These are phyloP conservation scores for Choloepus didactylus DNA, from an alignment of 2,797 vertebrate genomes.

Conservation along the genomic window DNA sequence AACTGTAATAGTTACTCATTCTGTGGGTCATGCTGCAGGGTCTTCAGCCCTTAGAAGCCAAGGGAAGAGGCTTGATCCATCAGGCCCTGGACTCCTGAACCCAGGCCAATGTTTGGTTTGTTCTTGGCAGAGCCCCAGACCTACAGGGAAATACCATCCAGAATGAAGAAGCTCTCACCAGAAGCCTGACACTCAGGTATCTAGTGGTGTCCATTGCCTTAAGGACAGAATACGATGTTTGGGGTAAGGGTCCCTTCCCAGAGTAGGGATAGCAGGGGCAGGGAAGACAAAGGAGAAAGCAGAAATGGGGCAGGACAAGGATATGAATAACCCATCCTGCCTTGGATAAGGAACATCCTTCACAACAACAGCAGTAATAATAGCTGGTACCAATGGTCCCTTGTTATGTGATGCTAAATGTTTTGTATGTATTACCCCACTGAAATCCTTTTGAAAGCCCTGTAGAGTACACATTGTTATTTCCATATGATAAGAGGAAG, in stretches of 20 bases:
- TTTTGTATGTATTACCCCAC: neutral
- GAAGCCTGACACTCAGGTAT: conserved; percentile 83
- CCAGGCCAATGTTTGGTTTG: conserved; percentile 41
- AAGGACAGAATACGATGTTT: neutral
- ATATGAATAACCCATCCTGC: too few species aligned
- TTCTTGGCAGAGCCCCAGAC: conserved; percentile 78
- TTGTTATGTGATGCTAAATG: neutral
- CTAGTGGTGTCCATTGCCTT: neutral
- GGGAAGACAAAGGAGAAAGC: neutral
- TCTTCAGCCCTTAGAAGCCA: neutral
- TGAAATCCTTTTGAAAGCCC: neutral
- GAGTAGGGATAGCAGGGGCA: neutral
- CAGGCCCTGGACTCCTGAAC: neutral
- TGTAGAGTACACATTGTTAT: neutral
- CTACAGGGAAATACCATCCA: conserved; percentile 34
- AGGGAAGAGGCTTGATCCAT: neutral
- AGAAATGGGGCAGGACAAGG: neutral
- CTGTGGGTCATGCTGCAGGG: neutral
- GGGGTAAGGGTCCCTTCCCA: neutral
- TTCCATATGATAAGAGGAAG: neutral
- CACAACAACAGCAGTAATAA: neutral
- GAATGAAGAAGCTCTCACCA: conserved; percentile 27
- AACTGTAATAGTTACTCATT: neutral
- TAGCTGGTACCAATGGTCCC: neutral
- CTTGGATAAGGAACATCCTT: neutral